Conservation (phyloP, 2,888 invertebrate genomes). For the Blastobasis lacticolella region DNA sequence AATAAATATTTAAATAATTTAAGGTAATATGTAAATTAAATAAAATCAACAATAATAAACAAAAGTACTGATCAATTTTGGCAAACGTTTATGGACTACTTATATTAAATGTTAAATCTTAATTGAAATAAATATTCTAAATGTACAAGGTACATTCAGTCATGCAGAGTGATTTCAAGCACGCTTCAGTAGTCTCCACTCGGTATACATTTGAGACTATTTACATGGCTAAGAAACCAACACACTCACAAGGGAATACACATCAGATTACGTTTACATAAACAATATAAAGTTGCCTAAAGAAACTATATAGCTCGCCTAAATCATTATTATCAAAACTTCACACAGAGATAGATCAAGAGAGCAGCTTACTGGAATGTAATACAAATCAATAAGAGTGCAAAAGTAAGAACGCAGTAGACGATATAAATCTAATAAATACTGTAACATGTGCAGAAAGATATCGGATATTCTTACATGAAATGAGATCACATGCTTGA, state of each 20-base stretch:
- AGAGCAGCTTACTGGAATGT: slow-evolving; percentile 62
- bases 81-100: slow-evolving; percentile 68
- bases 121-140: slow-evolving; percentile 65
- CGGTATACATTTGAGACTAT: slow-evolving; percentile 44
- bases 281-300: slow-evolving; percentile 51
- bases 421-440: slow-evolving; percentile 30
- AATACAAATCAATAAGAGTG: slow-evolving; percentile 39
- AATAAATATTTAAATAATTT: slow-evolving; percentile 70
- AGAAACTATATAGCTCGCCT: slow-evolving; percentile 59
- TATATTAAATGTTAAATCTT: slow-evolving; percentile 58
- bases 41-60: slow-evolving; percentile 60
- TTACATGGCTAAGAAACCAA: slow-evolving; percentile 52
- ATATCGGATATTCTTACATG: slow-evolving; percentile 44
- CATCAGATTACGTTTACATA: slow-evolving; percentile 48
- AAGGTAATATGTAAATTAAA: slow-evolving; percentile 53
- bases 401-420: slow-evolving; percentile 31
- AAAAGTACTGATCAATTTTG: slow-evolving; percentile 71
- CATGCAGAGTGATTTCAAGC: slow-evolving; percentile 45
- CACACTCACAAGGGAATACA: slow-evolving; percentile 43
- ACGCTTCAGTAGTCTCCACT: slow-evolving; percentile 33
- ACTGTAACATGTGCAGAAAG: slow-evolving; percentile 32
- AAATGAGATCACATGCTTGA: slow-evolving; percentile 64
- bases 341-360: slow-evolving; percentile 49
- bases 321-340: slow-evolving; percentile 51
- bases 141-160: slow-evolving; percentile 51